Evolutionary conservation across 2,113 vertebrate species (phyloP).

Genomic region (Campylomormyrus numenius): DNA sequence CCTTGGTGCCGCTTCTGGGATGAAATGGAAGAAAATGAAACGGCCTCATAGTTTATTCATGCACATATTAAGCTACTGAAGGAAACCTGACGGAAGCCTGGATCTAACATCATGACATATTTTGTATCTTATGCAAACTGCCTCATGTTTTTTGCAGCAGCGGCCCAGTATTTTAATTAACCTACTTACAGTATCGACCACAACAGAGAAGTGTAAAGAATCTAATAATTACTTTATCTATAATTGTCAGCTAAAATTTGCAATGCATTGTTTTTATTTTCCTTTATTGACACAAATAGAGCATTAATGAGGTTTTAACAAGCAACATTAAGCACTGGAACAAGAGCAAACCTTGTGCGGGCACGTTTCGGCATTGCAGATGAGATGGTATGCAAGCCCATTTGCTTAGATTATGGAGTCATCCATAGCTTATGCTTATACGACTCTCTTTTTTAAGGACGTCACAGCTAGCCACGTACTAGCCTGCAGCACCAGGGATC

Average conservation of each 20-base stretch:
- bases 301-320: neutral
- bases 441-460: neutral
- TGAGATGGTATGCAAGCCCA: neutral
- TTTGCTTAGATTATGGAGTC: neutral
- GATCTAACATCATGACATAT: neutral
- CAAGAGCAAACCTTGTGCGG: neutral
- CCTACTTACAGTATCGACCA: neutral
- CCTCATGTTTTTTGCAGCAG: neutral
- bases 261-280: neutral
- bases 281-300: neutral
- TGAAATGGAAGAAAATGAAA: neutral
- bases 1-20: neutral
- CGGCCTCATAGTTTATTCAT: neutral
- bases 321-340: neutral
- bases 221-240: slow-evolving; percentile 3
- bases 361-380: neutral
- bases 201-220: neutral
- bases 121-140: neutral
- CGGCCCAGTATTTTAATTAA: neutral
- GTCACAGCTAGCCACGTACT: neutral
- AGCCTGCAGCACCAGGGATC: neutral
- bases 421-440: too few relatives aligned
- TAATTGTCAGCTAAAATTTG: neutral
- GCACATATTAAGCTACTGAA: neutral
- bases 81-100: neutral